Conservation (phyloP, 2,888 invertebrate genomes). For the Hydrotaea diabolus region DNA sequence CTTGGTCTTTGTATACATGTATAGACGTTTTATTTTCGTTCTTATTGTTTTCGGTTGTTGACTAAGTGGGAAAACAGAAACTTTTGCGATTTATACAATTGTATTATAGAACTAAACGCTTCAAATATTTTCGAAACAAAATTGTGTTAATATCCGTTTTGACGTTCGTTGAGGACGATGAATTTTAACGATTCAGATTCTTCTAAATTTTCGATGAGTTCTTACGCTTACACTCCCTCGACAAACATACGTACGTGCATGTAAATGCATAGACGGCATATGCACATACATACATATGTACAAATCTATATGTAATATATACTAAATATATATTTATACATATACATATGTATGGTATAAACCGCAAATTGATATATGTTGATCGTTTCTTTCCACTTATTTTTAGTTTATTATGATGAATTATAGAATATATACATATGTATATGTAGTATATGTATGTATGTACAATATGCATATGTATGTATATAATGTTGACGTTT, state of each 20-base stretch:
- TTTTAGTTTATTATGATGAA: constrained; percentile 14
- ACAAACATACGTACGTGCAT: too few species aligned
- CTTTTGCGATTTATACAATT: constrained; percentile 28
- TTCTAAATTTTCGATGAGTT: neutral
- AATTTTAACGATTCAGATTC: neutral
- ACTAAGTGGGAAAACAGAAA: constrained; percentile 19
- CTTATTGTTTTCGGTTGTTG: constrained; percentile 9
- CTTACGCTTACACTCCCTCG: neutral
- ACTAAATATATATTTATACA: neutral
- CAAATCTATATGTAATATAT: neutral
- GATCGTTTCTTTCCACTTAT: constrained; percentile 13
- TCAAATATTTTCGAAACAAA: constrained; percentile 10
- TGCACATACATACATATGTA: neutral
- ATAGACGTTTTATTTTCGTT: constrained; percentile 4
- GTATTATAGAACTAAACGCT: neutral
- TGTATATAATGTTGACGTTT: constrained; percentile 7
- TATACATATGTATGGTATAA: neutral
- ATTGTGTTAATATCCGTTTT: constrained; percentile 3
- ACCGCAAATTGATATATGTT: neutral
- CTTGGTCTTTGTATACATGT: neutral
- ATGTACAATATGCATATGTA: too few species aligned
- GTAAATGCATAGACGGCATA: neutral
- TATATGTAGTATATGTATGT: neutral
- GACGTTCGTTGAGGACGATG: neutral
- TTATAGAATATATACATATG: neutral